phyloP scores from a whole-genome alignment of 2,888 invertebrate genomes.

The Epirrhoe alternata region DNA sequence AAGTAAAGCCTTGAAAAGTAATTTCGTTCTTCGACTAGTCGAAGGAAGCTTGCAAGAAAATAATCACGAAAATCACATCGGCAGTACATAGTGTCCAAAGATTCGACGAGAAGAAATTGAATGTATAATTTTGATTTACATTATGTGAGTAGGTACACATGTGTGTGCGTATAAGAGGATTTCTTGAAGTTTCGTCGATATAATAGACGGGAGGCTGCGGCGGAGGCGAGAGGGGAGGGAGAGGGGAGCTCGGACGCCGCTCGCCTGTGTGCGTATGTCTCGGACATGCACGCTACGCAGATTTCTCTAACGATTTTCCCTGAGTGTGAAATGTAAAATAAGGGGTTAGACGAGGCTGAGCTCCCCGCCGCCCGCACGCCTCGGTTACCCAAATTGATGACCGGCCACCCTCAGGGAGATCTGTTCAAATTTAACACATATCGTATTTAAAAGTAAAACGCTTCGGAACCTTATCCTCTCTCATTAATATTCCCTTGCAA shows the following conservation, averaged over 20 bases:
- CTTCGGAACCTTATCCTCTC: slow-evolving; percentile 72
- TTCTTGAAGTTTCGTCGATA: slow-evolving; percentile 84
- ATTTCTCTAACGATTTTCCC: slow-evolving; percentile 86
- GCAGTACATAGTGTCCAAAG: slow-evolving; percentile 37
- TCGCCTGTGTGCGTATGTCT: slow-evolving; percentile 75
- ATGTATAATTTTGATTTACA: slow-evolving; percentile 72
- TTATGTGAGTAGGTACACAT: slow-evolving; percentile 69
- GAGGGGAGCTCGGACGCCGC: slow-evolving; percentile 66
- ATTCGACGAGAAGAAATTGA: slow-evolving; percentile 61
- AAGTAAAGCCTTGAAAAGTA: neutral
- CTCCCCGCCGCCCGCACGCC: slow-evolving; percentile 59
- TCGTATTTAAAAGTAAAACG: slow-evolving; percentile 81
- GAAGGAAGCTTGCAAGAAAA: neutral
- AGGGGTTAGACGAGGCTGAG: slow-evolving; percentile 82
- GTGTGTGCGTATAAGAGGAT: slow-evolving; percentile 75
- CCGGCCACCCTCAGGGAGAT: slow-evolving; percentile 80
- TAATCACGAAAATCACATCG: neutral
- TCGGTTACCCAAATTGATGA: slow-evolving; percentile 80
- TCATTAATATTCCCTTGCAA: slow-evolving; percentile 74
- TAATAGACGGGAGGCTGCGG: slow-evolving; percentile 62
- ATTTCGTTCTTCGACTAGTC: neutral
- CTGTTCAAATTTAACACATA: slow-evolving; percentile 83
- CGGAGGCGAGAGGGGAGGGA: slow-evolving; percentile 52
- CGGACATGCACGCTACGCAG: slow-evolving; percentile 84
- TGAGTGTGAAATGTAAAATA: slow-evolving; percentile 86